Percentiles rank a stretch among this genome's conserved stretches.
Evolutionary conservation across 1,140 invertebrate genomes (phyloP).

Genomic region (Eurosta solidaginis): DNA sequence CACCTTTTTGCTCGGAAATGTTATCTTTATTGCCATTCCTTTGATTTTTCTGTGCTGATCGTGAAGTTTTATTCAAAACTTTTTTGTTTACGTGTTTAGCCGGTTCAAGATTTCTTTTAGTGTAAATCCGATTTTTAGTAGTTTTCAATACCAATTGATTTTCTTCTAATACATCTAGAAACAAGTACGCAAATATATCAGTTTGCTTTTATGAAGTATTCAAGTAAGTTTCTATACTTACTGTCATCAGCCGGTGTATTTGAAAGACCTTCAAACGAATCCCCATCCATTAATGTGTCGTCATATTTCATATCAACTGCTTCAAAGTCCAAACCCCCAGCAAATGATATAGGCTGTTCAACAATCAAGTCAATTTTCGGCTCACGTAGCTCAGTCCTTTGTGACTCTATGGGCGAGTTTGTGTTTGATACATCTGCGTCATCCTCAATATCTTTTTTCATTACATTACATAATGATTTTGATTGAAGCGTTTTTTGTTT

Average conservation of each 20-base stretch:
- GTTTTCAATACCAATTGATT: not conserved
- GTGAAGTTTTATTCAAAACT: not conserved
- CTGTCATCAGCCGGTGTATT: not conserved
- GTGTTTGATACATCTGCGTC: not conserved
- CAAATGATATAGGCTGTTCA: not conserved
- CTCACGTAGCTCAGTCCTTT: not conserved
- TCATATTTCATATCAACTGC: not conserved
- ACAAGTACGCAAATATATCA: no score
- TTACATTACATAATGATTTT: not conserved
- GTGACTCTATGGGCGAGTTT: not conserved
- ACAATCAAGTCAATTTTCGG: not conserved
- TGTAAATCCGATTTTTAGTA: not conserved
- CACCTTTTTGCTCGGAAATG: not conserved
- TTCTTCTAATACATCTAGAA: not conserved
- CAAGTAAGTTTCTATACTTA: not conserved
- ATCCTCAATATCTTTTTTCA: not conserved
- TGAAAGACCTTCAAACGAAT: not conserved
- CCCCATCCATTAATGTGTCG: not conserved
- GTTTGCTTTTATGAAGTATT: no score
- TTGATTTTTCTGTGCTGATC: not conserved
- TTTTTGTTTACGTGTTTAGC: not conserved
- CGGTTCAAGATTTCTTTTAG: not conserved
- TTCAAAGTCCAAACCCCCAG: not conserved
- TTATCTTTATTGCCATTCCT: not conserved
- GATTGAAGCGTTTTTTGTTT: constrained; percentile 4